Conservation (phyloP, 2,797 vertebrate species). For the Ambastaia sidthimunki region DNA sequence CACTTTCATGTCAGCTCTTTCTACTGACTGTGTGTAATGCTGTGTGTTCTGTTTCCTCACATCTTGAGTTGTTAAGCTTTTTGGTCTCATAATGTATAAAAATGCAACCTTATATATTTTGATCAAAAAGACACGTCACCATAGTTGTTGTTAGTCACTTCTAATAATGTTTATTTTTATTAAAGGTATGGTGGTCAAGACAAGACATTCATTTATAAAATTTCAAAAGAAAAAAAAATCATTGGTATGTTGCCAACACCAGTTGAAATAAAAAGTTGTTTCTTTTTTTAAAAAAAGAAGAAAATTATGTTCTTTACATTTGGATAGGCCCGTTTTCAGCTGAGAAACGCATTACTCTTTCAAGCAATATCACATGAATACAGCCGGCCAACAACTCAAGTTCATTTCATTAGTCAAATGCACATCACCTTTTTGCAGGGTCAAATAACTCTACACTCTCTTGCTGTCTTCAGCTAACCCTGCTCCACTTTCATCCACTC, state of each 20-base stretch:
- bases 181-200: constrained; percentile 87
- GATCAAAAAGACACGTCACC: constrained; percentile 82
- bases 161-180: constrained; percentile 97
- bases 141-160: constrained; percentile 87
- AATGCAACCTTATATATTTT: constrained; percentile 86
- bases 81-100: constrained; percentile 78
- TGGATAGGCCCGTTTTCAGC: constrained; percentile 40
- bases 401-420: constrained; percentile 56
- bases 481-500: constrained; percentile 20
- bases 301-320: constrained; percentile 39
- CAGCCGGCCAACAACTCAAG: constrained; percentile 18
- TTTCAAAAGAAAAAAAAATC: constrained; percentile 65
- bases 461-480: constrained; percentile 29
- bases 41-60: constrained; percentile 68
- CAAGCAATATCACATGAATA: constrained; percentile 35
- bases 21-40: constrained; percentile 79
- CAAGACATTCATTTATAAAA: constrained; percentile 89
- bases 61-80: constrained; percentile 50
- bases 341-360: constrained; percentile 38
- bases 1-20: constrained; percentile 55
- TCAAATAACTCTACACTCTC: constrained; percentile 22
- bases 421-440: constrained; percentile 13
- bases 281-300: constrained; percentile 83
- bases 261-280: constrained; percentile 85
- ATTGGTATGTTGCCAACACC: constrained; percentile 89